Conservation (phyloP, 2,888 invertebrate genomes). For the Scaeva pyrastri region DNA sequence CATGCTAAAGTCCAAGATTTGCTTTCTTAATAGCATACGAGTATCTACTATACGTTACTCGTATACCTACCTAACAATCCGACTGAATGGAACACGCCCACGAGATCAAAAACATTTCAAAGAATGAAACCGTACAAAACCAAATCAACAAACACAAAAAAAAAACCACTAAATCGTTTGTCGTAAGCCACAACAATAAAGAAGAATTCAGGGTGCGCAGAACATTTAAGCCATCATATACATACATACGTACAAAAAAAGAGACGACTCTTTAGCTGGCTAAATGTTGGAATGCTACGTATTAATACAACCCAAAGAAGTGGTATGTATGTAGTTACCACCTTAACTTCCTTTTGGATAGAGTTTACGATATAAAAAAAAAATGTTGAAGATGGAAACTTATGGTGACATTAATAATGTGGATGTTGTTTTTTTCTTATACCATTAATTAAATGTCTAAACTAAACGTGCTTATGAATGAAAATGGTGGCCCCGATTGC, state of each 20-base stretch:
- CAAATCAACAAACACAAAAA: conserved; percentile 18
- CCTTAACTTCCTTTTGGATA: conserved; percentile 23
- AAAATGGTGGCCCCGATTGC: conserved; percentile 41
- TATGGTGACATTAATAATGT: conserved; percentile 70
- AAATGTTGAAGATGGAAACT: conserved; percentile 57
- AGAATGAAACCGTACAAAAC: conserved; percentile 40
- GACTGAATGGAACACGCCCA: conserved; percentile 68
- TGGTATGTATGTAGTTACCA: conserved; percentile 4
- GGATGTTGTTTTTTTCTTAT: conserved; percentile 37
- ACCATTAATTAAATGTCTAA: conserved; percentile 74
- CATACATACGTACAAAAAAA: too few relatives aligned
- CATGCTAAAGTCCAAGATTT: conserved; percentile 67
- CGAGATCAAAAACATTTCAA: conserved; percentile 39
- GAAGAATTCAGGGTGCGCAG: conserved; percentile 59
- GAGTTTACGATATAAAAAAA: background rate
- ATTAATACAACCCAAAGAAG: conserved; percentile 23
- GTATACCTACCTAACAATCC: background rate
- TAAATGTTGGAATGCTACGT: conserved; percentile 33
- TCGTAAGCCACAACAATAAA: conserved; percentile 49
- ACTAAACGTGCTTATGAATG: conserved; percentile 65
- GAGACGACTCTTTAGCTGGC: background rate
- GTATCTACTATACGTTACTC: background rate
- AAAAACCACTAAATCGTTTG: conserved; percentile 26
- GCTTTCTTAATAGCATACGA: conserved; percentile 54
- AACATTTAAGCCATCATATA: conserved; percentile 31